Base-by-base conservation (phyloP, 2,113 vertebrate species). In the Vireo altiloquus region DNA sequence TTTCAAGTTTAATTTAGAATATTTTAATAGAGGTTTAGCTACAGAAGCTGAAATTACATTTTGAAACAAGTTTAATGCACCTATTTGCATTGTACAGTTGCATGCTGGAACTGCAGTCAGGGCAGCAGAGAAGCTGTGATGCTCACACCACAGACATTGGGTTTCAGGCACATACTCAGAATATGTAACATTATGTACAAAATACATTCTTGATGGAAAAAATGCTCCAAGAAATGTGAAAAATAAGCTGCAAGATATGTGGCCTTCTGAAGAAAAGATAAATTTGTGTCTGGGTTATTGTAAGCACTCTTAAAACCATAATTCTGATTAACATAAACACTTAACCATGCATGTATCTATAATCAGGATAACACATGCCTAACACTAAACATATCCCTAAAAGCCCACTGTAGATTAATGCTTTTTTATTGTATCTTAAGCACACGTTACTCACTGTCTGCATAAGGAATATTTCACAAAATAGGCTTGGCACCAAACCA, bases 321-420 rank as follows among this genome's bases (percentile, higher is more conserved):
- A 82, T 63, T 91, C 63, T 82, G 54, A 84, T 86, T 82, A 91
- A 82, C 66, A 89, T 78, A 85, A 91, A 81, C 87, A 78, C 85
- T 92, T 59, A 28, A 63, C 84, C 50, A 76, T 23, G 60, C 44
- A 54, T 23, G 30, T 66, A 68, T 54, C 70, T 89, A 33, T 74
- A 66, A 90, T 24, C 47, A 80, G 79, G 56, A 35, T 63, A 88
- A 56, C 85, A 77, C 68, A 92, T 52, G 68, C 44, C 79, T 56
- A 85, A 77, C 82, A 72, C 70, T 60, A 78, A 80, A 78, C 75
- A 90, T 59, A 83, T 49, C 88, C 72, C 87, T 93, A 37, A 78
- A 88, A 90, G 52, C 53, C 79, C 82, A 88, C 25, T 81, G 82
- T 24, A 70, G 52, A 96, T 86, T 47, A 88, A 90, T 70, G 85